phyloP scores from a whole-genome alignment of 2,888 invertebrate species.

The Rhyacophila evoluta region DNA sequence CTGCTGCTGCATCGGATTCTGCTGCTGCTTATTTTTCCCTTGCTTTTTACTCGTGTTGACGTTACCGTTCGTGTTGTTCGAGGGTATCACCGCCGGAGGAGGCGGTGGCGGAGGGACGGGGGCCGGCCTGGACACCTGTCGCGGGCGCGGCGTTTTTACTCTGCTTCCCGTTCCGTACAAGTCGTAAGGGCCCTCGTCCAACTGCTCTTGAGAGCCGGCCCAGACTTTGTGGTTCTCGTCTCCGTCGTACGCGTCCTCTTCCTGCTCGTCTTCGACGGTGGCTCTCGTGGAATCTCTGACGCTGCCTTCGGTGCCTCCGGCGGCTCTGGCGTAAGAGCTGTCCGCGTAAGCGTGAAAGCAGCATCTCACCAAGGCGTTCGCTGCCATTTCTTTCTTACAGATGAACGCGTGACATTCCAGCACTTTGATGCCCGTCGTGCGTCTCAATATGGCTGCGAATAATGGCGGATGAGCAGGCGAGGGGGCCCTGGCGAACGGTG shows the following conservation, averaged over 20 bases:
- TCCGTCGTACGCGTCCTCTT: slow-evolving; percentile 86
- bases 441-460: slow-evolving; percentile 94
- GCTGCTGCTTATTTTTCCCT: slow-evolving; percentile 71
- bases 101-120: slow-evolving; percentile 89
- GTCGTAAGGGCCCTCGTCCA: slow-evolving; percentile 82
- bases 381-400: slow-evolving; percentile 95
- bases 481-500: slow-evolving; percentile 93
- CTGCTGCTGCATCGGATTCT: background rate
- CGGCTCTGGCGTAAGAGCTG: slow-evolving; percentile 83
- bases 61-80: slow-evolving; percentile 64
- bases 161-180: slow-evolving; percentile 70
- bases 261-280: slow-evolving; percentile 66
- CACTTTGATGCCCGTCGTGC: slow-evolving; percentile 97
- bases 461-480: slow-evolving; percentile 95
- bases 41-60: slow-evolving; percentile 63
- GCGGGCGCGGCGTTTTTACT: slow-evolving; percentile 78
- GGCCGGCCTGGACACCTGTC: slow-evolving; percentile 84
- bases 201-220: slow-evolving; percentile 83
- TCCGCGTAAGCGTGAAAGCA: slow-evolving; percentile 99
- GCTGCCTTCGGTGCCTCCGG: slow-evolving; percentile 61
- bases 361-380: slow-evolving; percentile 96
- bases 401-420: slow-evolving; percentile 99
- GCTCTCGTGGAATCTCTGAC: slow-evolving; percentile 62
- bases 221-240: slow-evolving; percentile 96
- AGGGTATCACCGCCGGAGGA: slow-evolving; percentile 75